Evolutionary conservation across 2,888 invertebrate genomes (phyloP), one percentile per base, ranked within the genome.

Genomic region (Conops quadrifasciatus): DNA sequence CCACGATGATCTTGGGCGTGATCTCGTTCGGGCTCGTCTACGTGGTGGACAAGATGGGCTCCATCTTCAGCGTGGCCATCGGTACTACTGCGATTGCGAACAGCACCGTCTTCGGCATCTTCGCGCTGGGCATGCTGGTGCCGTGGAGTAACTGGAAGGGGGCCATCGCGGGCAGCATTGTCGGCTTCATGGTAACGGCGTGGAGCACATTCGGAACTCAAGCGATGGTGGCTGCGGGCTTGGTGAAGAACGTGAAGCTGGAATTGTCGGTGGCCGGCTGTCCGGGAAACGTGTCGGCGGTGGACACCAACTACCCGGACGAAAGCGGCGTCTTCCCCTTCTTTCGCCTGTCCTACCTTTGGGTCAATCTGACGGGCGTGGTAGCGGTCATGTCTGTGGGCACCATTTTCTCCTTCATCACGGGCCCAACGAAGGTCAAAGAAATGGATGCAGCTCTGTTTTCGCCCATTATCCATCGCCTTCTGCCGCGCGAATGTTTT

Each of bases 71-170:
- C 86, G 90, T 93, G 86, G 82, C 83, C 66, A 90, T 92, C 59
- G 92, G 93, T 30, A 84, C 94, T 60, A 92, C 93, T 21, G 93
- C 94, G 0, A 93, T 94, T 74, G 92, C 93, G 2, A 92, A 93
- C 0, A 93, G 94, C 49, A 92, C 93, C 7, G 92, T 93, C 0
- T 92, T 94, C 77, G 94, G 94, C 0, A 89, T 94, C 16, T 95
- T 94, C 81, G 91, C 93, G 0, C 86, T 94, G 21, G 94, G 94
- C 73, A 93, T 94, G 91, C 87, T 91, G 75, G 89, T 93, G 80
- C 94, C 94, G 59, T 94, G 92, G 91, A 89, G 91, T 67, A 93
- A 92, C 66, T 89, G 91, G 0, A 87, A 90, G 78, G 91, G 93
- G 63, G 88, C 89, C 24, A 80, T 89, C 45, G 82, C 86, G 63